phyloP scores from a whole-genome alignment of 2,113 vertebrate genomes.

The Apaloderma vittatum region DNA sequence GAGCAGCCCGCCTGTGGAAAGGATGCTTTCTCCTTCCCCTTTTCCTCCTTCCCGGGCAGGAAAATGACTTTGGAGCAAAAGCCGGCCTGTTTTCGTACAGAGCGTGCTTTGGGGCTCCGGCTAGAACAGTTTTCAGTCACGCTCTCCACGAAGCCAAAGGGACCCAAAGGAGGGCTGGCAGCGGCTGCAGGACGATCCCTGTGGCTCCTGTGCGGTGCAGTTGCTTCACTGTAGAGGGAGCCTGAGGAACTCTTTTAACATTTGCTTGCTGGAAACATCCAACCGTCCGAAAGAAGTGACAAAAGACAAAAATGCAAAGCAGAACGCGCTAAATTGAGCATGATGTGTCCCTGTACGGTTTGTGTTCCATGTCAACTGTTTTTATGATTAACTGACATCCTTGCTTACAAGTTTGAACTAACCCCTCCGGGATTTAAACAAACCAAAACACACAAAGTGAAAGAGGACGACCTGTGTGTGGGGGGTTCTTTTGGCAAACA shows the following conservation, averaged over 20 bases:
- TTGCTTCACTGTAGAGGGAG: conserved; percentile 81
- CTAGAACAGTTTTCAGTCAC: conserved; percentile 15
- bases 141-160: not conserved
- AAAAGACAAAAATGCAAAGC: not conserved
- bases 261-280: conserved; percentile 79
- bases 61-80: not conserved
- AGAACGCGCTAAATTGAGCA: conserved; percentile 85
- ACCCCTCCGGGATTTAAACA: conserved; percentile 85
- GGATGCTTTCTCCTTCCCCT: not conserved
- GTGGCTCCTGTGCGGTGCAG: not conserved
- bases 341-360: conserved; percentile 86
- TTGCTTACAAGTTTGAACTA: conserved; percentile 98
- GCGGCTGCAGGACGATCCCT: not conserved
- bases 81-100: not conserved
- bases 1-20: not conserved
- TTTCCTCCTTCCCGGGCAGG: not conserved
- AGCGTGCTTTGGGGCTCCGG: not conserved
- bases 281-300: conserved; percentile 61
- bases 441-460: conserved; percentile 75
- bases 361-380: conserved; percentile 82
- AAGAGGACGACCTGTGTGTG: conserved; percentile 78
- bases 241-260: conserved; percentile 78
- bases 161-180: not conserved
- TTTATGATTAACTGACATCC: conserved; percentile 92
- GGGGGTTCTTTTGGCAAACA: conserved; percentile 81